Base-by-base conservation (phyloP, 37 sponge, comb jelly and placozoan species). In the Corticium candelabrum region DNA sequence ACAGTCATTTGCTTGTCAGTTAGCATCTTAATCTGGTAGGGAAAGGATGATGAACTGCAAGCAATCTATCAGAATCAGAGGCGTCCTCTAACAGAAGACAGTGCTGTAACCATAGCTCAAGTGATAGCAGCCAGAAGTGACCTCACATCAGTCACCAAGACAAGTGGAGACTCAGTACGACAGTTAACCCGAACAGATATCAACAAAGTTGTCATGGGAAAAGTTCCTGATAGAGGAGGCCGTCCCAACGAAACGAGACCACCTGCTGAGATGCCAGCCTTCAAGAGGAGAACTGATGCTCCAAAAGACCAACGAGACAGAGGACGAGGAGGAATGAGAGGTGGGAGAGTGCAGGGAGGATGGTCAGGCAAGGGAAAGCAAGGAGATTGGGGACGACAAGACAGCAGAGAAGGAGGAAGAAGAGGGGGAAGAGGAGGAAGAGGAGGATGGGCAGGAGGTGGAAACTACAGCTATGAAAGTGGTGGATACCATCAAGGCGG, bases 211-310 rank as follows among this genome's bases (percentile, higher is more conserved):
- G 62, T 91, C 67, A 86, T 91, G 57, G 90, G 90, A 32, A 91
- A 85, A 84, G 92, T 93, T 1, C 95, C 92, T 36, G 95, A 91
- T 39, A 68, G 95, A 81, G 95, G 95, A 1, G 95, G 95, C 31
- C 50, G 95, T n/a, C 89, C 92, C 31, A 41, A 43, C 41, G 95
- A 94, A 89, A 91, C 92, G 41, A 76, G 92, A 39, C 92, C 96
- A 29, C 90, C 93, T 57, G 87, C 90, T 3, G 93, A 94, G 43
- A 94, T 94, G 93, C 96, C 96, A 1, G 34, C 83, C 1, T 94
- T 92, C 76, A 89, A 87, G 70, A 77, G 80, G 75, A 74, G 95
- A 40, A 78, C 82, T 0, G 93, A 83, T 7, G 67, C 68, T 31
- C 84, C 89, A 33, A 90, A 79, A 40, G 93, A 84, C 29, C 76